phyloP scores from a whole-genome alignment of 2,113 vertebrate genomes.

The Athene cunicularia region DNA sequence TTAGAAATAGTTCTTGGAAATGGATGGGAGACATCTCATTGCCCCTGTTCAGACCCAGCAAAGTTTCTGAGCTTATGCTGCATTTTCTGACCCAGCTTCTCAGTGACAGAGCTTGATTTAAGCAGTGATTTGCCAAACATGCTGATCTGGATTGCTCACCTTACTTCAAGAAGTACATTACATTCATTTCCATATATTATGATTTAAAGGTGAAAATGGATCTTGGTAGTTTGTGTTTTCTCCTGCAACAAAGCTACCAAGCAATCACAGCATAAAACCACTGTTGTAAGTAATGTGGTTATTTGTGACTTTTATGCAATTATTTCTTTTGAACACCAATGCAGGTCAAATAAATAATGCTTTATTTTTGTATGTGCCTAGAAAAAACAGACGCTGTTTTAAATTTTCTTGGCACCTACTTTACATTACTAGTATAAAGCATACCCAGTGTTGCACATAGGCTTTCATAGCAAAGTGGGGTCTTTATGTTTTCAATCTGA shows the following conservation, averaged over 20 bases:
- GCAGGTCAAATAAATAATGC: background rate
- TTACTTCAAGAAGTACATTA: background rate
- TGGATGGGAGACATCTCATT: background rate
- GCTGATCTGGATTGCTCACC: background rate
- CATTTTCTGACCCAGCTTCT: background rate
- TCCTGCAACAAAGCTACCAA: background rate
- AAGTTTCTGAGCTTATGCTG: background rate
- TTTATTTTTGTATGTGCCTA: background rate
- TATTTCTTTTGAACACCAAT: background rate
- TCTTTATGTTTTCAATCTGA: background rate
- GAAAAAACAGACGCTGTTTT: background rate
- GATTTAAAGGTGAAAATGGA: background rate
- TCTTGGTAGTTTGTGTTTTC: background rate
- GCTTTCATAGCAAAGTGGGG: background rate
- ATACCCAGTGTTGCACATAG: background rate
- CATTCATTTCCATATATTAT: background rate
- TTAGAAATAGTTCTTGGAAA: background rate
- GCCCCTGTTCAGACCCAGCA: background rate
- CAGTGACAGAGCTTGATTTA: background rate
- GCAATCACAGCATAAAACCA: background rate
- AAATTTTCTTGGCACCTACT: background rate
- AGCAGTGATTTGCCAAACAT: background rate
- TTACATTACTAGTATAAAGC: background rate
- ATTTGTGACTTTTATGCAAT: background rate
- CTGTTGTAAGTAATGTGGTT: background rate